Evolutionary conservation across 2,797 vertebrate species (phyloP).

Genomic region (Phalloptychus januarius): DNA sequence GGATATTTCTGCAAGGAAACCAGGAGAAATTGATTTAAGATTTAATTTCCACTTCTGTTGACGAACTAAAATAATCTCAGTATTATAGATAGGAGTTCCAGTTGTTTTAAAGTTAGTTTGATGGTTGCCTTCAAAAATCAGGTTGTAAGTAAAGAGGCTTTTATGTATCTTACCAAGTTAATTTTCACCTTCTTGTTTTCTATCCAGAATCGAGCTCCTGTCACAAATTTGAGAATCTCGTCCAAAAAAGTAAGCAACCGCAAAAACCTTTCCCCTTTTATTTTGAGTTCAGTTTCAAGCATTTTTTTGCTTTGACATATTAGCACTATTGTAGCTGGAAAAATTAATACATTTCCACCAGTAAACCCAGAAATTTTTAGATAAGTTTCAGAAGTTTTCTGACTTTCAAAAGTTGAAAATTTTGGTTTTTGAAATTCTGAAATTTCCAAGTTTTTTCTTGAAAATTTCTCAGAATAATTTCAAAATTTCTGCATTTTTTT

Average conservation of each 20-base stretch:
- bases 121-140: not conserved
- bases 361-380: no score
- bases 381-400: no score
- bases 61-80: not conserved
- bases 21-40: slow-evolving; percentile 11
- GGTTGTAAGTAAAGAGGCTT: not conserved
- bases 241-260: slow-evolving; percentile 91
- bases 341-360: no score
- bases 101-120: not conserved
- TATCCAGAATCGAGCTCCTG: slow-evolving; percentile 86
- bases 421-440: no score
- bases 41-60: not conserved
- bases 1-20: slow-evolving; percentile 10
- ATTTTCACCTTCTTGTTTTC: not conserved
- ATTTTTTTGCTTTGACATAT: not conserved
- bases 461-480: no score
- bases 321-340: no score
- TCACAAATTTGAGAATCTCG: slow-evolving; percentile 95
- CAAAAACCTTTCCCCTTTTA: not conserved
- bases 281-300: slow-evolving; percentile 25
- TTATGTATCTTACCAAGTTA: not conserved
- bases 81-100: not conserved
- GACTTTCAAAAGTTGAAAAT: no score
- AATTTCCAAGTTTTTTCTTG: no score
- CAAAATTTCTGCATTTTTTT: no score